Base-by-base conservation (phyloP, 2,113 vertebrate species). In the Calyptommatus sinebrachiatus region DNA sequence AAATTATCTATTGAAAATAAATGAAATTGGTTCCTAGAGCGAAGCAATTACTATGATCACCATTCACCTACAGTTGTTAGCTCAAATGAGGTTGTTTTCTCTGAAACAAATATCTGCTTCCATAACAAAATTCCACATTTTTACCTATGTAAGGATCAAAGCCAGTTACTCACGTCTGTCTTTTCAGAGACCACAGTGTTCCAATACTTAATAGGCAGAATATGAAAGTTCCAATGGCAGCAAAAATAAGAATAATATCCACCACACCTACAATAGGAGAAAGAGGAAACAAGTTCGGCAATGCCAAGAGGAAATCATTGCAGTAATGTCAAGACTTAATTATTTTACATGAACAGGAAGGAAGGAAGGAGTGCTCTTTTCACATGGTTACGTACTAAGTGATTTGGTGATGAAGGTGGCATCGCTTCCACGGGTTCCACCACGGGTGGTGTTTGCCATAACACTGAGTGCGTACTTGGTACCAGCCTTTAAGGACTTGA, bases 361-460 rank as follows among this genome's bases (percentile, higher is more conserved):
- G 48, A 8, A 14, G 53, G 50, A 18, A 57, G 16, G 14, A 18
- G 53, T 2, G 18, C 50, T 0, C 70, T 83, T 73, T 3, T 0
- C 41, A 16, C 63, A 26, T 63, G 63, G 50, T 71, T 83, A 94
- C 95, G 95, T 91, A 98, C 97, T 91, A 31, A 95, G 26, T 79
- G 81, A 91, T 21, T 86, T 88, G n/a, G 96, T 98, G 71, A 61
- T 93, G 84, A 98, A 97, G 22, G 71, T 70, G 60, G 85, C 88
- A 1, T 1, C 57, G 0, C 12, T 79, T 82, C 96, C 95, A 0
- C 1, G 91, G 12, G 21, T 81, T 1, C 87, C 90, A 26, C 96
- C 96, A 50, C 87, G 95, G 4, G 2, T 67, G 70, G 94, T 95
- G 60, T 46, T 94, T 84, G 95, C 97, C 90, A 89, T 85, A 7